A percentile compares a stretch with the other conserved stretches of the same genome.
phyloP scores from a whole-genome alignment of 2,113 vertebrate species.

The Hemicordylus capensis region DNA sequence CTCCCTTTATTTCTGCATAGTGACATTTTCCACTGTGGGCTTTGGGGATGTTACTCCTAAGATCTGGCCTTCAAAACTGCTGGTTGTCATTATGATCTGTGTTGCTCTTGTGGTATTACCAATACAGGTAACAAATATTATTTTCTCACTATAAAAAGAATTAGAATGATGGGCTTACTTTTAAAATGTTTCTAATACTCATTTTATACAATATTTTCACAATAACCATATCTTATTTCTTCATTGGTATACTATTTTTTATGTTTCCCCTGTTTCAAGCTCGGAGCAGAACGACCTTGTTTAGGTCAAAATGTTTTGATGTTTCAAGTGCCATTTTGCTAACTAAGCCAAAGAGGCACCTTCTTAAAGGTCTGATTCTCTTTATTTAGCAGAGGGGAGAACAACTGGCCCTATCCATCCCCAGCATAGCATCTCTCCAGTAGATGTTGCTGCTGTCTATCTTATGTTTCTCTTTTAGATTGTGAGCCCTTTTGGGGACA shows the following conservation, averaged over 20 bases:
- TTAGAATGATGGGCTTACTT: background rate
- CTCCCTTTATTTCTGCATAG: conserved; percentile 90
- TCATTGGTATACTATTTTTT: background rate
- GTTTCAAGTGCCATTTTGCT: no score
- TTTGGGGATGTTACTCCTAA: conserved; percentile 88
- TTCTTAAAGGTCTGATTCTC: no score
- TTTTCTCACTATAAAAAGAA: conserved; percentile 12
- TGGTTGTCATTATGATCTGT: conserved; percentile 90
- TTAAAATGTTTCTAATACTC: background rate
- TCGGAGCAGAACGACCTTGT: no score
- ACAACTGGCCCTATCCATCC: no score
- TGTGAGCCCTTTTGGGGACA: no score
- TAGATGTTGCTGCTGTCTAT: no score
- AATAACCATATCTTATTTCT: background rate
- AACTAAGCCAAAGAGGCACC: no score
- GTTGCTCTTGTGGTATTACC: conserved; percentile 87
- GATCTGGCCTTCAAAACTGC: conserved; percentile 87
- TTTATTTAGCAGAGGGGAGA: no score
- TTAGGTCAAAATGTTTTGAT: no score
- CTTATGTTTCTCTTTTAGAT: no score
- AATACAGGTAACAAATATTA: conserved; percentile 79
- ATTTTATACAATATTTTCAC: background rate
- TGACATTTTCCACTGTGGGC: conserved; percentile 89
- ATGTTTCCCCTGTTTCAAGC: background rate
- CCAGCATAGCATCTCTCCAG: no score